Evolutionary conservation across 1,140 invertebrate genomes (phyloP).

Genomic region (Homarus americanus): DNA sequence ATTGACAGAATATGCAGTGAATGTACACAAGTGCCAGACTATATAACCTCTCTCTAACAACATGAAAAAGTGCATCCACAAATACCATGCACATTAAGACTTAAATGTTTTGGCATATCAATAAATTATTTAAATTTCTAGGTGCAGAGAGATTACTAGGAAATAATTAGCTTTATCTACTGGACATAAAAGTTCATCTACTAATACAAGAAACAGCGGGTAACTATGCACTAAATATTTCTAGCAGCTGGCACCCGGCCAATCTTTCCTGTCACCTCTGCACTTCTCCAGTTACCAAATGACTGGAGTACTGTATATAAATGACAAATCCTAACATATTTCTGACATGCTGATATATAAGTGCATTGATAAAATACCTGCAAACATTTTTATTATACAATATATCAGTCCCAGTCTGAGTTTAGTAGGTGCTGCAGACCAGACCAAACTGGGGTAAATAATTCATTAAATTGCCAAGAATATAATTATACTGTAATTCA

Average conservation of each 20-base stretch:
- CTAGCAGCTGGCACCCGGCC: neutral
- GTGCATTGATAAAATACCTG: neutral
- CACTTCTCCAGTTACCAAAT: neutral
- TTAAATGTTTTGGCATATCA: slow-evolving; percentile 1
- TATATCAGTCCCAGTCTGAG: too few species aligned
- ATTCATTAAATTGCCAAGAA: too few species aligned
- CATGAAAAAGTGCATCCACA: slow-evolving; percentile 31
- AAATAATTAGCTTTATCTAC: slow-evolving; percentile 8
- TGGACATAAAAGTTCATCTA: neutral
- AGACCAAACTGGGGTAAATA: too few species aligned
- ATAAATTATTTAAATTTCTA: slow-evolving; percentile 2
- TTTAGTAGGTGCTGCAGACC: too few species aligned
- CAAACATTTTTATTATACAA: neutral
- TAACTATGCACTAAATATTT: neutral
- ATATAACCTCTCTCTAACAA: slow-evolving; percentile 9
- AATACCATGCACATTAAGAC: slow-evolving; percentile 32
- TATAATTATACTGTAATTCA: too few species aligned
- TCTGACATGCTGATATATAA: neutral
- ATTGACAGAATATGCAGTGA: neutral
- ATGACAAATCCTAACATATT: too few species aligned
- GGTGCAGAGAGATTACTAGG: slow-evolving; percentile 11
- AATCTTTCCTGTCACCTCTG: neutral
- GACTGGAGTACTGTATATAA: too few species aligned
- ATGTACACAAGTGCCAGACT: neutral
- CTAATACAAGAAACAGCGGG: neutral